Base-by-base conservation (phyloP, 2,888 invertebrate species). In the Cheilosia vulpina region DNA sequence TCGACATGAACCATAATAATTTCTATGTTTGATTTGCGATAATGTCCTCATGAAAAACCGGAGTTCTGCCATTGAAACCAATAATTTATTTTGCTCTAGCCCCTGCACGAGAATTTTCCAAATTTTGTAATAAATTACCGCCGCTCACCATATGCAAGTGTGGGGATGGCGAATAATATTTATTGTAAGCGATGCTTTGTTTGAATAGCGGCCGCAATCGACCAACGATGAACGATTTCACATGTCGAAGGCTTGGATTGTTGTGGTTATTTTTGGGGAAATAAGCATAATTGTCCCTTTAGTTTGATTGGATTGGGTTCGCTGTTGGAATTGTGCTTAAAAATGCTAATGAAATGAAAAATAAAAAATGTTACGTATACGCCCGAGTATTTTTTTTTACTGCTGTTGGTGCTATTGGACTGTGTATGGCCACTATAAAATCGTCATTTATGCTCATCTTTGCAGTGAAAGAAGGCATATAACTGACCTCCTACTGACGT, bases 1-100 rank as follows among this genome's bases (percentile, higher is more conserved):
- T 50, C 60, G 21, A 68, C 41, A 41, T 47, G 9, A 15, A 21
- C 34, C 27, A 34, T 43, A 58, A 58, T 60, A 68, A 76, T 76
- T 66, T 60, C 68, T 60, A 50, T 60, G 50, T 66, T 66, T 52
- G 76, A 66, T 66, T 57, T 55, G 27, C 47, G 75, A 65, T 65
- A 75, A 73, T 55, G 63, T 75, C 57, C 65, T 57, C 38, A 13
- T 47, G 73, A 55, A 55, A 55, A 53, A 50, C 65, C 50, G 17
- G 17, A 55, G 47, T 63, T 19, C 63, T 13, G 55, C 45, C 63
- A 63, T 27, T 41, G 73, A 53, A 50, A 47, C 47, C 55, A 58
- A 45, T 75, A 57, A 75, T 75, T 75, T 75, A 75, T 75, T 58
- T 66, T 58, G 21, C 31, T 34, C 50, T 58, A 15, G 9, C n/a